A percentile compares a stretch with the other conserved stretches of the same genome.
Evolutionary conservation across 1,140 invertebrate species (phyloP).

Genomic region (Theocolax elegans): DNA sequence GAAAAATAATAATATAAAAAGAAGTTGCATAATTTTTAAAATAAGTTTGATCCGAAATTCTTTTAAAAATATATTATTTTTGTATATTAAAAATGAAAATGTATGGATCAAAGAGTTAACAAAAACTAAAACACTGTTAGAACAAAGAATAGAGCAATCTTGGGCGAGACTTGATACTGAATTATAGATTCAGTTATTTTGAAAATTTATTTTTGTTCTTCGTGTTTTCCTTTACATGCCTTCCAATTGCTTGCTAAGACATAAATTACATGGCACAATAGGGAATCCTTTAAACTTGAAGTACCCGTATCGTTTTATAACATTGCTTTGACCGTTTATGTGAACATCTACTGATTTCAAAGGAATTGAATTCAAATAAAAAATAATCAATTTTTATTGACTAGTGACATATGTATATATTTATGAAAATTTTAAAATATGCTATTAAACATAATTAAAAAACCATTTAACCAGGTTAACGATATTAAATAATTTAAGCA

Average conservation of each 20-base stretch:
- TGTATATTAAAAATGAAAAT: too few species aligned
- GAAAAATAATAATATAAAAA: too few species aligned
- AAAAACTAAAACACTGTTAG: slow-evolving; percentile 1
- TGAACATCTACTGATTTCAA: slow-evolving; percentile 8
- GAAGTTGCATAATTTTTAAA: too few species aligned
- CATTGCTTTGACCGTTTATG: slow-evolving; percentile 7
- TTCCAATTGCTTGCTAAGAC: slow-evolving; percentile 12
- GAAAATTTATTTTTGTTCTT: slow-evolving; percentile 6
- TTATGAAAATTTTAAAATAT: too few species aligned
- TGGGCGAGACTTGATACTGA: background rate
- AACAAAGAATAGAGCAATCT: slow-evolving; percentile 8
- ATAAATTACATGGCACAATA: slow-evolving; percentile 38
- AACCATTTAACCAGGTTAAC: too few species aligned
- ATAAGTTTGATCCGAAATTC: too few species aligned
- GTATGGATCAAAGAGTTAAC: too few species aligned
- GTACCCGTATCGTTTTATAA: slow-evolving; percentile 29
- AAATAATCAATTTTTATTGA: too few species aligned
- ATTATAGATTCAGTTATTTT: background rate
- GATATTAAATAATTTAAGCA: background rate
- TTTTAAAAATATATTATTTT: too few species aligned
- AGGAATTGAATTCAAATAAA: too few species aligned
- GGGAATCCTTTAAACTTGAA: slow-evolving; percentile 31
- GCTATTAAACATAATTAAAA: too few species aligned
- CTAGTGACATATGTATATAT: too few species aligned
- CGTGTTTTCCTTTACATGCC: background rate